phyloP scores from a whole-genome alignment of 1,140 invertebrate genomes.

The Grapholita molesta region DNA sequence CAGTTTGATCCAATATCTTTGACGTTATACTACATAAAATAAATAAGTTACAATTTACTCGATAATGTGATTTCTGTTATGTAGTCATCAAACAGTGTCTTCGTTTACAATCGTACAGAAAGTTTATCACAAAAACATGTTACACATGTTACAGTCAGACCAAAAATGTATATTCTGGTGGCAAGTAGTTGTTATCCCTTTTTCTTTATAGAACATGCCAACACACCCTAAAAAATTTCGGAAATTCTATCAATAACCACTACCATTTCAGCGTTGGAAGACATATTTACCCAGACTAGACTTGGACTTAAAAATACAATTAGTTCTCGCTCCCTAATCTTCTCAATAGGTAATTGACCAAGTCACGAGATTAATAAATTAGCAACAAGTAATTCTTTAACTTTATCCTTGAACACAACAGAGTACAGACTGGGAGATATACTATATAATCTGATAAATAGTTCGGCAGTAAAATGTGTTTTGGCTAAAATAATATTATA shows the following conservation, averaged over 20 bases:
- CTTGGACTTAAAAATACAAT: slow-evolving; percentile 33
- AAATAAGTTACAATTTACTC: too few relatives aligned
- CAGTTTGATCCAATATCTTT: too few relatives aligned
- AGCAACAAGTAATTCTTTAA: slow-evolving; percentile 41
- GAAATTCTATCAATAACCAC: neutral
- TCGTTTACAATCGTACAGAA: too few relatives aligned
- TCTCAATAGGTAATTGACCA: slow-evolving; percentile 36
- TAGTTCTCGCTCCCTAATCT: slow-evolving; percentile 38
- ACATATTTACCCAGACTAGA: slow-evolving; percentile 37
- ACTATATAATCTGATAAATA: slow-evolving; percentile 34
- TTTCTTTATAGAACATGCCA: neutral
- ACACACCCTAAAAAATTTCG: neutral
- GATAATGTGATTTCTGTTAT: too few relatives aligned
- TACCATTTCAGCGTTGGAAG: neutral
- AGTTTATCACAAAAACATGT: slow-evolving; percentile 47
- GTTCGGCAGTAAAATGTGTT: slow-evolving; percentile 23
- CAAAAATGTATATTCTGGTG: slow-evolving; percentile 21
- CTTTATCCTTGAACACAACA: slow-evolving; percentile 41
- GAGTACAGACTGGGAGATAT: slow-evolving; percentile 37
- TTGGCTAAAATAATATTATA: slow-evolving; percentile 34
- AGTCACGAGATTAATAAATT: slow-evolving; percentile 33
- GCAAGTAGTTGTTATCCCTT: slow-evolving; percentile 40
- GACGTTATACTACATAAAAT: too few relatives aligned
- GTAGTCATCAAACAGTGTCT: neutral
- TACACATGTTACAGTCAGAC: slow-evolving; percentile 25